Base-by-base conservation (phyloP, 2,888 invertebrate species). In the Stegophylla sp. region DNA sequence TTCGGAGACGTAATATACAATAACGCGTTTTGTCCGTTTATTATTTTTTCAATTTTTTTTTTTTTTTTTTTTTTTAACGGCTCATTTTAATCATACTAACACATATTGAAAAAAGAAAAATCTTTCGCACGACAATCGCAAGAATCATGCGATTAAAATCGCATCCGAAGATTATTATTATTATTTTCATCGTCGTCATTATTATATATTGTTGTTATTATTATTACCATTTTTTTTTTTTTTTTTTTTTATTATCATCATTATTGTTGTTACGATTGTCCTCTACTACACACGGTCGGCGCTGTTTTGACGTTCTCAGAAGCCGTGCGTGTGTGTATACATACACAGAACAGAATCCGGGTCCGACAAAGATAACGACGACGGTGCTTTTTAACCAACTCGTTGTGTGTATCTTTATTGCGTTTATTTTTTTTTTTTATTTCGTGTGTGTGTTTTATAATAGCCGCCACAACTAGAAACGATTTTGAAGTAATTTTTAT, bases 1-100 rank as follows among this genome's bases (percentile, higher is more conserved):
- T 72, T 23, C 41, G 41, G 4, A 34, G 23, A 43, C 71, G 20
- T 72, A 51, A 71, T 67, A 17, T 48, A 51, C 15, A 4, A 28
- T 34, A 48, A 17, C 56, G 56, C 41, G 56, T 72, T 71, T 53
- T 71, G 53, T 53, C 71, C 28, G 53, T 71, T 71, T 71, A 53
- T 51, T n/a, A n/a, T n/a, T 69, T 28, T 51, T 67, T 34, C 34
- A 64, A 13, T 64, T 28, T 43, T 45, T 23, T 17, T 45, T 17
- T 67, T 45, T 26, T n/a, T 66, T 23, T 43, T 43, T 51, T 28
- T 34, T 28, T 34, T 34, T 51, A n/a, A 20, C 51, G 15, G 17
- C 23, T 56, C 56, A 12, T 56, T 56, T 1, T 56, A 56, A 56
- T 56, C 56, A 23, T 12, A 20, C 10, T 12, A 23, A 56, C 23